Evolutionary conservation across 1,140 invertebrate species (phyloP), one percentile per base, ranked within the genome.

Genomic region (Rhynchophorus ferrugineus): DNA sequence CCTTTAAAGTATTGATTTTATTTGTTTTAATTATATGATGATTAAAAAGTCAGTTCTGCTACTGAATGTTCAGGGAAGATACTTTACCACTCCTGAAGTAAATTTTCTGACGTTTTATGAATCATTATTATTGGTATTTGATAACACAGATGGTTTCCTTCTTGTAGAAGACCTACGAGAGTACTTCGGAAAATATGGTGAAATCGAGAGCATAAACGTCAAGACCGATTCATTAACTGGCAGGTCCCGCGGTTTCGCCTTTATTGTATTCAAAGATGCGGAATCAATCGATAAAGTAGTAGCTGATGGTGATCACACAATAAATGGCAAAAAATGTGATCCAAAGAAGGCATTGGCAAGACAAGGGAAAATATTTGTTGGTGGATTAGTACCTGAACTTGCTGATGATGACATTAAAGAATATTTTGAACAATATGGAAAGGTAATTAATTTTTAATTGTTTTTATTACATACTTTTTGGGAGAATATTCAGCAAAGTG

Each of bases 281-380:
- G 88, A 91, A 64, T 84, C 89, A 36, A 84, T 96, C 49, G 91
- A 95, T 60, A 91, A 92, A 77, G 91, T 94, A 44, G 83, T 90
- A 71, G 78, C 78, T 42, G 83, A 81, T 36, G 85, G 85, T 14
- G 89, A 93, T 57, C 93, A 96, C 70, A 78, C 87, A 11, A 92
- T 96, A 46, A 93, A 94, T 71, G 86, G 85, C 61, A 95, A 95
- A 67, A 91, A 92, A 71, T 89, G 95, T 44, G 91, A 95, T 69
- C 91, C 92, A 3, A 95, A 95, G 65, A 93, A 93, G 69, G 92
- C 92, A 0, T 94, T 94, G 71, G 91, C 91, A 0, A 78, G 91
- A 51, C 86, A 90, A 67, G 91, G 90, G 14, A 95, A 95, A 75
- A 92, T 96, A 54, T 96, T 95, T 76, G 91, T 95, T 57, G 93